Conservation (phyloP, 2,797 vertebrate species). For the Chromobotia macracanthus region DNA sequence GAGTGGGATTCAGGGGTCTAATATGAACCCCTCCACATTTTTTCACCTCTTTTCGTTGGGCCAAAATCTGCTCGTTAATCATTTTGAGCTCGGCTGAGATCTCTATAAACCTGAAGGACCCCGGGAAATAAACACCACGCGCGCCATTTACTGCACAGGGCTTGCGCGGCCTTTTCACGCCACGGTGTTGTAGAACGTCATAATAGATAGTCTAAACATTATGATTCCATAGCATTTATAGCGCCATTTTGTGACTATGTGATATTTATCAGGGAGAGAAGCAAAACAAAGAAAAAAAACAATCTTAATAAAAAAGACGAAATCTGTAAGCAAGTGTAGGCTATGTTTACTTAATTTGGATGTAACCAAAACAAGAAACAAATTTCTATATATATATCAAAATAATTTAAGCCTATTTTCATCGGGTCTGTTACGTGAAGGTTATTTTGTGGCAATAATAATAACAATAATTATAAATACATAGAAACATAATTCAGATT, state of each 20-base stretch:
- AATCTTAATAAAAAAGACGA: not conserved
- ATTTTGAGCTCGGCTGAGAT: constrained; percentile 78
- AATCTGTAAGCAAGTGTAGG: not conserved
- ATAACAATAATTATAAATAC: no score
- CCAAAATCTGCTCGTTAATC: constrained; percentile 95
- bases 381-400: not conserved
- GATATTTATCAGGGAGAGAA: constrained; percentile 5
- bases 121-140: constrained; percentile 61
- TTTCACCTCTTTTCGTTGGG: constrained; percentile 68
- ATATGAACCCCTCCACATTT: constrained; percentile 83
- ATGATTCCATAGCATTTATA: constrained; percentile 16
- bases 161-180: constrained; percentile 67
- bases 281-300: not conserved
- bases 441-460: not conserved
- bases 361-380: not conserved
- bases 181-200: constrained; percentile 6
- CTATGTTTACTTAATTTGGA: not conserved
- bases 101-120: constrained; percentile 83
- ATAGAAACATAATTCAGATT: no score
- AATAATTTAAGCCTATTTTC: not conserved
- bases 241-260: not conserved
- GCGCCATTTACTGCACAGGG: constrained; percentile 71
- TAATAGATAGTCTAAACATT: constrained; percentile 35
- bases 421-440: not conserved
- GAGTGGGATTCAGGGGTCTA: constrained; percentile 87